A percentile compares a stretch with the other conserved stretches of the same genome.
These are phyloP conservation scores for Chiloscyllium plagiosum DNA, from an alignment of 2,113 vertebrate genomes.

Conservation along the genomic window DNA sequence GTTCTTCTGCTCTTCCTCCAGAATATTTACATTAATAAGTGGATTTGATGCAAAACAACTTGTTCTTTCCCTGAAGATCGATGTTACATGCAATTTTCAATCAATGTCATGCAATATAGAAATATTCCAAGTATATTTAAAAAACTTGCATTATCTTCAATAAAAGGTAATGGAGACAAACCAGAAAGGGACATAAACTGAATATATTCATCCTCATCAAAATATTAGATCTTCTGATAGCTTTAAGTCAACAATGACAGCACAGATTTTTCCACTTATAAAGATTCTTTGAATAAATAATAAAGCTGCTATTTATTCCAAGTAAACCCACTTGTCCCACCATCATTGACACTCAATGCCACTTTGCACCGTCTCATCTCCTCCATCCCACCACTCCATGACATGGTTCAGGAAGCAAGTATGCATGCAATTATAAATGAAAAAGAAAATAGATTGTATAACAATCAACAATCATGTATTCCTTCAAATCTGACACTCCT, in stretches of 20 bases:
- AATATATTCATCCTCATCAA: neutral
- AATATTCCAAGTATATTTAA: neutral
- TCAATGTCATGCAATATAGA: neutral
- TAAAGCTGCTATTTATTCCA: too few relatives aligned
- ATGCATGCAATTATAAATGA: neutral
- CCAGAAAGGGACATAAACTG: neutral
- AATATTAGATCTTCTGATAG: neutral
- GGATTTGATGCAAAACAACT: neutral
- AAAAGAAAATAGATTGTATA: neutral
- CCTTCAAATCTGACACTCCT: neutral
- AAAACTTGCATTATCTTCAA: neutral
- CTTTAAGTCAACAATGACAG: neutral
- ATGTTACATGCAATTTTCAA: neutral
- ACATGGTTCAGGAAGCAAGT: neutral
- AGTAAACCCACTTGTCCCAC: too few relatives aligned
- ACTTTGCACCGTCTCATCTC: too few relatives aligned
- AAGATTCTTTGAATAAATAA: neutral
- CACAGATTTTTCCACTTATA: neutral
- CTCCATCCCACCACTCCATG: neutral
- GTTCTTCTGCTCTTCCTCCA: neutral
- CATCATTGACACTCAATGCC: too few relatives aligned
- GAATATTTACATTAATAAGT: slow-evolving; percentile 19
- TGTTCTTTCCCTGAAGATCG: neutral
- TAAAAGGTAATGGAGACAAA: neutral
- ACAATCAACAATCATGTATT: neutral